Conservation (phyloP, 2,888 invertebrate genomes). For the Thera obeliscata region DNA sequence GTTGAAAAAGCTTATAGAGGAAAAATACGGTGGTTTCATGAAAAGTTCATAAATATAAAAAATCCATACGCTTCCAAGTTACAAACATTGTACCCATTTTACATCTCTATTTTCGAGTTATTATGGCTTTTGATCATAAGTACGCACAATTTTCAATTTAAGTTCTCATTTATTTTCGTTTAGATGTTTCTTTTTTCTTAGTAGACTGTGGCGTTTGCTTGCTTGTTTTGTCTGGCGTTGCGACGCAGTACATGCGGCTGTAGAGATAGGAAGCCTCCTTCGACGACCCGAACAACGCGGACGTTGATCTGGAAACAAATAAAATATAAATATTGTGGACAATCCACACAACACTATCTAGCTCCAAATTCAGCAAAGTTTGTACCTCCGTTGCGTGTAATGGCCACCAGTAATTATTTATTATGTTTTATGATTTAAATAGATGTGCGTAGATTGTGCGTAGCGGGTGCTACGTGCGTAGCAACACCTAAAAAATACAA, state of each 20-base stretch:
- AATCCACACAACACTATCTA: no score
- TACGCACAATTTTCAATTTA: neutral
- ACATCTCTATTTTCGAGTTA: neutral
- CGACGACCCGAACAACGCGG: conserved; percentile 86
- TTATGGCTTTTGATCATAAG: neutral
- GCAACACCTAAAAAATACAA: no score
- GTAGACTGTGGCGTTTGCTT: conserved; percentile 58
- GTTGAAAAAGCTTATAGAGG: no score
- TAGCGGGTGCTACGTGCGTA: neutral
- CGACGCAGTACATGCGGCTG: conserved; percentile 71
- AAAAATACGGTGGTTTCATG: no score
- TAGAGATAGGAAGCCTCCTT: conserved; percentile 71
- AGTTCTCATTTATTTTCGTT: neutral
- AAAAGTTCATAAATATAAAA: neutral
- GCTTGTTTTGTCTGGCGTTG: conserved; percentile 51
- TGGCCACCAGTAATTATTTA: no score
- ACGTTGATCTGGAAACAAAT: conserved; percentile 84
- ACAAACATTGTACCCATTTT: neutral
- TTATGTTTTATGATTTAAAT: no score
- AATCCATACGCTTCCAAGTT: neutral
- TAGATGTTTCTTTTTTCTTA: conserved; percentile 31
- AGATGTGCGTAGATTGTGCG: no score
- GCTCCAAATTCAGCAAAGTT: no score
- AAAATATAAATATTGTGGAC: neutral
- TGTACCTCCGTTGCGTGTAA: no score